Percentiles rank a stretch among this genome's conserved stretches.
phyloP scores from a whole-genome alignment of 2,797 vertebrate genomes.

The Catharus ustulatus region DNA sequence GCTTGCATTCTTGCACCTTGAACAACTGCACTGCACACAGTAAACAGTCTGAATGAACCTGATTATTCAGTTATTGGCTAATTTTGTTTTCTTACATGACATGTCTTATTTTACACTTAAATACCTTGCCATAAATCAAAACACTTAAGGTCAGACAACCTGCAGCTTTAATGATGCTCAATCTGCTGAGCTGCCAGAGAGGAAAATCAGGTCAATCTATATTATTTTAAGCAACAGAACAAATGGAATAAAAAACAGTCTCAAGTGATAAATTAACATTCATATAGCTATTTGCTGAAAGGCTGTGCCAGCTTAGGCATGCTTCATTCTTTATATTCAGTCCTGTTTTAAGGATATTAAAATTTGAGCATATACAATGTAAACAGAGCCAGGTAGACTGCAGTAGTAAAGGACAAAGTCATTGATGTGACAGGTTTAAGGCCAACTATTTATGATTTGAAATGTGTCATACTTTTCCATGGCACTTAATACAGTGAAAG shows the following conservation, averaged over 20 bases:
- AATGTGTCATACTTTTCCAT: constrained; percentile 36
- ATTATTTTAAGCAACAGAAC: neutral
- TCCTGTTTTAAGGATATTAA: neutral
- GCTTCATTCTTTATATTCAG: neutral
- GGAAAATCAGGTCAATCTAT: neutral
- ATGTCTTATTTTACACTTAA: neutral
- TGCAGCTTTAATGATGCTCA: neutral
- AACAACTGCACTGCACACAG: neutral
- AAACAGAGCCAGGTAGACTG: constrained; percentile 1
- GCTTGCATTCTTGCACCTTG: neutral
- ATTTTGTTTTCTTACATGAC: neutral
- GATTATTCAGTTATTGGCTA: neutral
- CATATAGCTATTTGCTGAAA: neutral
- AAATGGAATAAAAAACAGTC: constrained; percentile 5
- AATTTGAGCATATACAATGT: constrained; percentile 33
- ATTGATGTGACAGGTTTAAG: constrained; percentile 66
- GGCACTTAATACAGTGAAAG: constrained; percentile 65
- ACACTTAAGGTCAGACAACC: constrained; percentile 10
- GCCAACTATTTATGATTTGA: constrained; percentile 51
- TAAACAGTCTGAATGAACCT: neutral
- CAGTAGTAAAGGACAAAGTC: constrained; percentile 27
- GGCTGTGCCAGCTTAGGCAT: neutral
- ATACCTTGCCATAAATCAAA: constrained; percentile 24
- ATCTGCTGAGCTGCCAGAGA: neutral
- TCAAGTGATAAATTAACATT: neutral